phyloP scores from a whole-genome alignment of 2,797 vertebrate genomes.

The Phrynocephalus vlangalii region DNA sequence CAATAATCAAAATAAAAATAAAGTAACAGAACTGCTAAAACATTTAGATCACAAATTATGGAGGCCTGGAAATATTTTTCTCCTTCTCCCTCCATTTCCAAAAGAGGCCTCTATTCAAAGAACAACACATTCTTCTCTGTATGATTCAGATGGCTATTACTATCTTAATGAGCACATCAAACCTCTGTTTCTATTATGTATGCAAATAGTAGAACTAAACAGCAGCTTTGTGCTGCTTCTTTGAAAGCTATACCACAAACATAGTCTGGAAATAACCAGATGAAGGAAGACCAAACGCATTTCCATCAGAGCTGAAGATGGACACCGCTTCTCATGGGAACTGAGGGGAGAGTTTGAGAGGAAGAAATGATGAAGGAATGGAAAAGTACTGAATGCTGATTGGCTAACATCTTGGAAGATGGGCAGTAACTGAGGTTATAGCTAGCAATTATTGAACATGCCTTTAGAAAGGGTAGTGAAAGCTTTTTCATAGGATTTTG shows the following conservation, averaged over 20 bases:
- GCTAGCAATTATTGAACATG: too few species aligned
- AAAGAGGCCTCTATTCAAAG: neutral
- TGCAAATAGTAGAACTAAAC: slow-evolving; percentile 24
- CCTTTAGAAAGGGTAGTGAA: too few species aligned
- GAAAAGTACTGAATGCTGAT: too few species aligned
- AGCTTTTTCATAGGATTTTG: too few species aligned
- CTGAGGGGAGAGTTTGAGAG: too few species aligned
- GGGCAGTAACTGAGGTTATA: too few species aligned
- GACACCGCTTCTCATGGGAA: too few species aligned
- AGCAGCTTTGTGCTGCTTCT: neutral
- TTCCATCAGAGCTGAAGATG: too few species aligned
- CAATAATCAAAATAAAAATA: too few species aligned
- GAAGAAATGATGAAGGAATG: too few species aligned
- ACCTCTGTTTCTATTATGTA: neutral
- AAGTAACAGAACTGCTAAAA: neutral
- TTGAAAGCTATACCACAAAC: neutral
- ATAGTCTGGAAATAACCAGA: neutral
- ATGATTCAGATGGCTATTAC: neutral
- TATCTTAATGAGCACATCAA: neutral
- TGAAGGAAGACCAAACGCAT: too few species aligned
- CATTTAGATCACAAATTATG: neutral
- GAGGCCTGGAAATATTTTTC: neutral
- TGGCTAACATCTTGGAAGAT: too few species aligned
- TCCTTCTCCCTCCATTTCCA: neutral
- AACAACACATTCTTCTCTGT: neutral